These are phyloP conservation scores for Oncorhynchus kisutch DNA, from an alignment of 2,113 vertebrate genomes.

Conservation along the genomic window DNA sequence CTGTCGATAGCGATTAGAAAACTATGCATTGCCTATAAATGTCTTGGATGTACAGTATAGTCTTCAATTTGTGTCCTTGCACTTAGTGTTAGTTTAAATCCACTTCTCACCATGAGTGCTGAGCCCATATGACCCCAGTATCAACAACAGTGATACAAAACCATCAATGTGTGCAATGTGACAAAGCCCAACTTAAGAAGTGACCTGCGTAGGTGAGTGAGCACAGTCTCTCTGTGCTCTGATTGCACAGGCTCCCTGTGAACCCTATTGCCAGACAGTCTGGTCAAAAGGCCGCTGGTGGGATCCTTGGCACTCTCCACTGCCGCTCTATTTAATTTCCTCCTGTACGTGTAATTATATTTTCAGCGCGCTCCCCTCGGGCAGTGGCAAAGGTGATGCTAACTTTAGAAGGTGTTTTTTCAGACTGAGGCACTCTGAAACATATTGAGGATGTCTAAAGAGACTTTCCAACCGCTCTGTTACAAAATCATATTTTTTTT, in stretches of 20 bases:
- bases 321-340: slow-evolving; percentile 31
- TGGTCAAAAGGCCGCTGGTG: slow-evolving; percentile 1
- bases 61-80: no score
- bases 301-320: background rate
- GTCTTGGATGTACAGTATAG: no score
- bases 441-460: background rate
- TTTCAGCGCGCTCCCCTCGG: slow-evolving; percentile 17
- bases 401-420: slow-evolving; percentile 19
- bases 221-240: background rate
- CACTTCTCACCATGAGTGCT: no score
- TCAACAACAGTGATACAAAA: background rate
- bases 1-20: no score
- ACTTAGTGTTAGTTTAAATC: no score
- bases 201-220: background rate
- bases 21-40: no score
- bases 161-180: background rate
- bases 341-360: slow-evolving; percentile 39
- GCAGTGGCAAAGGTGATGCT: slow-evolving; percentile 29
- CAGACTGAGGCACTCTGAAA: background rate
- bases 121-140: background rate
- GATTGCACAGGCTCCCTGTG: slow-evolving; percentile 21
- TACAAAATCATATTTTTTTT: background rate
- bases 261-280: slow-evolving; percentile 24
- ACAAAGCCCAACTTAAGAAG: slow-evolving; percentile 7
- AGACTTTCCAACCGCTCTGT: background rate